Evolutionary conservation across 1,140 invertebrate species (phyloP).

Genomic region (Hydropsyche tenuis): DNA sequence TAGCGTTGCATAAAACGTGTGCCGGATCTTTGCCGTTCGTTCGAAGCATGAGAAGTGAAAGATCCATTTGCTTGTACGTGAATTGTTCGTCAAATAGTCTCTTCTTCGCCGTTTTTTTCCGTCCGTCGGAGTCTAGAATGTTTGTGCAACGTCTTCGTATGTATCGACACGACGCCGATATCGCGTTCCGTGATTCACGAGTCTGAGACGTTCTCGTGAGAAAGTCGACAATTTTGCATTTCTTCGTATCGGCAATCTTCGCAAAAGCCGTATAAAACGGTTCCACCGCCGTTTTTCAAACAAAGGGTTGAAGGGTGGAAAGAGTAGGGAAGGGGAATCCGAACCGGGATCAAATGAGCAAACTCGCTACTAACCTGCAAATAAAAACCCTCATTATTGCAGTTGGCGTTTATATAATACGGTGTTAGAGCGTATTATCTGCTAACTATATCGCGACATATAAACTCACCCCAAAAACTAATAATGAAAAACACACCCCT

Average conservation of each 20-base stretch:
- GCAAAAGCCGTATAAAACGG: too few species aligned
- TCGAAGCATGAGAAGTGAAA: neutral
- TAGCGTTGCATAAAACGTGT: slow-evolving; percentile 1
- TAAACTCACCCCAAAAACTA: slow-evolving; percentile 24
- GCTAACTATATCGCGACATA: slow-evolving; percentile 31
- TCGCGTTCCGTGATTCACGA: slow-evolving; percentile 3
- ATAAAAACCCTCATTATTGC: slow-evolving; percentile 40
- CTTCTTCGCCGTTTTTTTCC: too few species aligned
- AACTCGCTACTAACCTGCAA: slow-evolving; percentile 35
- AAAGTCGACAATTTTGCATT: neutral
- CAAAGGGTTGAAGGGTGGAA: neutral
- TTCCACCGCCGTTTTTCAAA: neutral
- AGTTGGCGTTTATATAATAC: slow-evolving; percentile 34
- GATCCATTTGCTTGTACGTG: neutral
- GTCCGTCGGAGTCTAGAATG: too few species aligned
- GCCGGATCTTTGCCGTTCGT: slow-evolving; percentile 8
- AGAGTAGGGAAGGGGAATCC: neutral
- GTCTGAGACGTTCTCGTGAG: neutral
- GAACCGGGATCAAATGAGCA: slow-evolving; percentile 20
- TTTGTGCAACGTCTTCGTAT: neutral
- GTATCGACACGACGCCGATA: slow-evolving; percentile 1
- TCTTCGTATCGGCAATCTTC: too few species aligned
- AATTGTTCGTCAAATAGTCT: too few species aligned
- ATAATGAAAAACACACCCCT: slow-evolving; percentile 23
- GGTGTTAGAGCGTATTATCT: slow-evolving; percentile 41